phyloP scores from a whole-genome alignment of 2,797 vertebrate species.

The Chiloscyllium punctatum region DNA sequence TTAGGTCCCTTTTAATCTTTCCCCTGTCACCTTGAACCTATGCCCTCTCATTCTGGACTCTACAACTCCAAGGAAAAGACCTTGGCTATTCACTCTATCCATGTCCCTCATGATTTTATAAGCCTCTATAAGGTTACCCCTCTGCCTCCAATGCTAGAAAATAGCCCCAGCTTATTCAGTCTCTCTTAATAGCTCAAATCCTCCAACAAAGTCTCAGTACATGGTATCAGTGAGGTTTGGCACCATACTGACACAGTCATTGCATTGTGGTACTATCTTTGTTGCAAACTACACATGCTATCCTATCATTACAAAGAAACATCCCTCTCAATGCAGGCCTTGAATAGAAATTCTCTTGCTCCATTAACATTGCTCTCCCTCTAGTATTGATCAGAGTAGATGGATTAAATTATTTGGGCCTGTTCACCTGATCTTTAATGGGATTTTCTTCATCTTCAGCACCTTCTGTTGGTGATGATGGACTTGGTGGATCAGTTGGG shows the following conservation, averaged over 20 bases:
- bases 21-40: too few species aligned
- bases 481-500: slow-evolving; percentile 44
- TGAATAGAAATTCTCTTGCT: background rate
- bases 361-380: background rate
- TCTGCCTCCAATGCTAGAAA: too few species aligned
- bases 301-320: background rate
- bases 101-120: too few species aligned
- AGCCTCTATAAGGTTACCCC: too few species aligned
- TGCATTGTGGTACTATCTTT: background rate
- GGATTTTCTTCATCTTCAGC: background rate
- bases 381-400: background rate
- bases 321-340: too few species aligned
- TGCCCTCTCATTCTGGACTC: too few species aligned
- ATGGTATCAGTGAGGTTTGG: background rate
- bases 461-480: background rate
- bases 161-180: too few species aligned
- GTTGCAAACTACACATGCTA: background rate
- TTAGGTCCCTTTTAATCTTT: too few species aligned
- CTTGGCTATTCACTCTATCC: too few species aligned
- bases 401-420: background rate
- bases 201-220: too few species aligned
- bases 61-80: too few species aligned
- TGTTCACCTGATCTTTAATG: background rate
- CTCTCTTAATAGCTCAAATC: too few species aligned
- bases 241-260: background rate